These are phyloP conservation scores for Geotrypetes seraphini DNA, from an alignment of 2,797 vertebrate genomes.

Conservation along the genomic window DNA sequence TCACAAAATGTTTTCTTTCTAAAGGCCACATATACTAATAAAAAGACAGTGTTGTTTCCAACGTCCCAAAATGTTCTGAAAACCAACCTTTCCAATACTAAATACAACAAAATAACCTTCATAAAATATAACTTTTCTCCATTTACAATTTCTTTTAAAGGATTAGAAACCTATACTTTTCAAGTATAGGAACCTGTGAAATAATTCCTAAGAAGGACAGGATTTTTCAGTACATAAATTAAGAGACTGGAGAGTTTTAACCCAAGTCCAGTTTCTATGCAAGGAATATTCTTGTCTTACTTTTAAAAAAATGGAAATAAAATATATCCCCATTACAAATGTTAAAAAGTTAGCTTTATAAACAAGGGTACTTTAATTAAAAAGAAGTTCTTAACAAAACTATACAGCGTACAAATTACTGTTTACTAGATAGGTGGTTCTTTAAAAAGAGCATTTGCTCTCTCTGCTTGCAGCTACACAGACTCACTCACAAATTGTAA, in stretches of 20 bases:
- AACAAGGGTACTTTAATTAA: conserved; percentile 75
- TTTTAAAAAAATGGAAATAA: conserved; percentile 78
- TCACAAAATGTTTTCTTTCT: conserved; percentile 69
- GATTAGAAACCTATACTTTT: conserved; percentile 70
- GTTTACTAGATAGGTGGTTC: conserved; percentile 82
- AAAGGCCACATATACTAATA: conserved; percentile 84
- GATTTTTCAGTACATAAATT: conserved; percentile 72
- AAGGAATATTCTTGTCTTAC: conserved; percentile 71
- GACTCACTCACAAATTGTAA: conserved; percentile 70
- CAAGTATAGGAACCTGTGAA: conserved; percentile 71
- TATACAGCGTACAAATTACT: conserved; percentile 99
- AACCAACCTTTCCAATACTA: conserved; percentile 84
- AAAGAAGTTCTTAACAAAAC: conserved; percentile 75
- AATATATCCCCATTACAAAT: conserved; percentile 69
- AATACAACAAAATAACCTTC: conserved; percentile 94
- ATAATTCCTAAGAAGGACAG: conserved; percentile 72
- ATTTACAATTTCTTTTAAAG: conserved; percentile 80
- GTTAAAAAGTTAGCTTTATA: conserved; percentile 85
- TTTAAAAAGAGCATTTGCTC: conserved; percentile 79
- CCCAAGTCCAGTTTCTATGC: conserved; percentile 82
- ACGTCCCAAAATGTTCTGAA: conserved; percentile 89
- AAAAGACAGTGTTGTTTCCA: conserved; percentile 81
- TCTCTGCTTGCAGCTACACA: conserved; percentile 76
- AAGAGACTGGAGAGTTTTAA: conserved; percentile 90
- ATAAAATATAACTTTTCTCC: conserved; percentile 87